These are phyloP conservation scores for Rhombomys opimus DNA, from an alignment of 2,113 vertebrate species.

Conservation along the genomic window DNA sequence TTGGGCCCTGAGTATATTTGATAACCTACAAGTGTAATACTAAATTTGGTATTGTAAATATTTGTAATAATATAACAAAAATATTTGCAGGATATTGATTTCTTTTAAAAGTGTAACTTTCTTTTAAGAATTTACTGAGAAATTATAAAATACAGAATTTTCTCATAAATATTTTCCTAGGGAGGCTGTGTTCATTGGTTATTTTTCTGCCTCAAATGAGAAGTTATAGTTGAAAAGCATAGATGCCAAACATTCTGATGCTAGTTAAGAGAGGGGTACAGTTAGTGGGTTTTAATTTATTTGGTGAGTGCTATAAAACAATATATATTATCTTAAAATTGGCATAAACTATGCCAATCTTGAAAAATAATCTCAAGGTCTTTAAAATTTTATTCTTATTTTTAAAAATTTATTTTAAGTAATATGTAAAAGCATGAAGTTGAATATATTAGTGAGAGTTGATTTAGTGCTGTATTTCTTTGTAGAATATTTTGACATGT, in stretches of 20 bases:
- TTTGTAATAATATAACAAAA: constrained; percentile 58
- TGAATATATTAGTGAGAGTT: not conserved
- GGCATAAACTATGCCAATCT: not conserved
- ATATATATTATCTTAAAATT: constrained; percentile 43
- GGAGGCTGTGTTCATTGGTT: not conserved
- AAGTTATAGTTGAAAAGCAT: constrained; percentile 41
- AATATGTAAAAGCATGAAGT: not conserved
- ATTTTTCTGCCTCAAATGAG: constrained; percentile 24
- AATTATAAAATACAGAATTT: constrained; percentile 60
- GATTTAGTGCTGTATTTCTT: constrained; percentile 50
- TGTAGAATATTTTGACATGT: constrained; percentile 26
- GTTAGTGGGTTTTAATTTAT: not conserved
- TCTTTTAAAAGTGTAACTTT: constrained; percentile 32
- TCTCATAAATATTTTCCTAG: constrained; percentile 13
- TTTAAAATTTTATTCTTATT: not conserved
- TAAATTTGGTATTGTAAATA: constrained; percentile 69
- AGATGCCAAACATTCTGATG: not conserved
- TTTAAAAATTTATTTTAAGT: not conserved
- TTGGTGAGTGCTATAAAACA: not conserved
- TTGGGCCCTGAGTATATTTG: constrained; percentile 52
- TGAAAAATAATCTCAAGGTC: not conserved
- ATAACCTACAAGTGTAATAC: constrained; percentile 41
- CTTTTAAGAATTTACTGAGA: constrained; percentile 48
- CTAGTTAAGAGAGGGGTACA: constrained; percentile 5
- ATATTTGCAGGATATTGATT: constrained; percentile 3